Evolutionary conservation across 2,888 invertebrate species (phyloP).

Genomic region (Ochlodes sylvanus): DNA sequence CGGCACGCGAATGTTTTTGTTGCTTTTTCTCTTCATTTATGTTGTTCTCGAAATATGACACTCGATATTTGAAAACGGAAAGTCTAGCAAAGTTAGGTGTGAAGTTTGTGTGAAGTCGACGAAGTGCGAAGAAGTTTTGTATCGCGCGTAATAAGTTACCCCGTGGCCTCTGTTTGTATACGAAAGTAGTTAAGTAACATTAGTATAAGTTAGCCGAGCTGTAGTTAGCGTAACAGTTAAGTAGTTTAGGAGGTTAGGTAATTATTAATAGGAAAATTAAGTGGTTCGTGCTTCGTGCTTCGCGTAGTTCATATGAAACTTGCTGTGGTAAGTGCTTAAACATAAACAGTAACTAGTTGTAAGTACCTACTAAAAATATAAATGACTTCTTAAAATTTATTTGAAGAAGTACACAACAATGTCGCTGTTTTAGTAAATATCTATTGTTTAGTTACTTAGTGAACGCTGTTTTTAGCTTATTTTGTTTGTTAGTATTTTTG

Average conservation of each 20-base stretch:
- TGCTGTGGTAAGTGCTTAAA: conserved; percentile 20
- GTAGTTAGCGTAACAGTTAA: conserved; percentile 13
- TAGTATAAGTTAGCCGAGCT: conserved; percentile 16
- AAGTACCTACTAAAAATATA: neutral
- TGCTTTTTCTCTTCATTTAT: conserved; percentile 58
- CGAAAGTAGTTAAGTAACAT: conserved; percentile 40
- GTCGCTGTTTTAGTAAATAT: neutral
- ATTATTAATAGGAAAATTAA: conserved; percentile 19
- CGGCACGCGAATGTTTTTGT: conserved; percentile 82
- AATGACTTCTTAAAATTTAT: neutral
- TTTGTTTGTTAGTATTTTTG: too few relatives aligned
- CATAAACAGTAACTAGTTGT: neutral
- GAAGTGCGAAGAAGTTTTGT: conserved; percentile 39
- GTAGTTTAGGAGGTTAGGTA: conserved; percentile 17
- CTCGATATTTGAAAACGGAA: conserved; percentile 52
- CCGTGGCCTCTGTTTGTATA: conserved; percentile 48
- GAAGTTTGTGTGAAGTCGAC: conserved; percentile 35
- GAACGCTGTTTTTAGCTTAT: too few relatives aligned
- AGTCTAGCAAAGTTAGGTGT: conserved; percentile 44
- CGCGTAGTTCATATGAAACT: conserved; percentile 7
- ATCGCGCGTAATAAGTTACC: conserved; percentile 19
- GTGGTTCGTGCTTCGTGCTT: conserved; percentile 20
- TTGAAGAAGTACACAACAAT: neutral
- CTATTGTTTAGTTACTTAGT: too few relatives aligned
- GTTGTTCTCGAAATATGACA: conserved; percentile 63